These are phyloP conservation scores for Lepidocolaptes lacrymiger DNA, from an alignment of 2,797 vertebrate genomes.

Conservation along the genomic window DNA sequence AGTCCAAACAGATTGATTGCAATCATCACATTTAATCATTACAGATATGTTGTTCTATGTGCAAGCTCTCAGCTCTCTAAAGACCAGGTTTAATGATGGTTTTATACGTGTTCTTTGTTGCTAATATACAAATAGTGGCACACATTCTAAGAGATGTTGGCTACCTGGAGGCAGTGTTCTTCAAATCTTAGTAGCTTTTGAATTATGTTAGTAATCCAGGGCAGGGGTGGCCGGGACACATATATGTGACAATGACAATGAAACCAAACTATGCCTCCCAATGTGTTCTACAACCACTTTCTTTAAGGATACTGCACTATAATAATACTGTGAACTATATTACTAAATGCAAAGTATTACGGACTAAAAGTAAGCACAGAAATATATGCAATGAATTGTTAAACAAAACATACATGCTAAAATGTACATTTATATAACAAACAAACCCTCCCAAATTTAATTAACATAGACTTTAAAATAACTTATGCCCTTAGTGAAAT, in stretches of 20 bases:
- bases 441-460: not conserved
- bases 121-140: not conserved
- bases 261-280: not conserved
- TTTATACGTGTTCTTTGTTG: not conserved
- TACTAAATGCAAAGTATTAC: not conserved
- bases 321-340: not conserved
- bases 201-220: not conserved
- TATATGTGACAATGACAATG: not conserved
- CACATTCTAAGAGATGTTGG: not conserved
- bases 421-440: not conserved
- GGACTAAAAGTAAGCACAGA: not conserved
- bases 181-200: not conserved
- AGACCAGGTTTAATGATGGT: not conserved
- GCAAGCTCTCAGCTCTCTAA: not conserved
- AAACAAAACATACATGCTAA: not conserved
- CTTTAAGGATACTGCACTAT: not conserved
- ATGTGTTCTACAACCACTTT: not conserved
- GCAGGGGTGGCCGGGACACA: not conserved
- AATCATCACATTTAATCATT: not conserved
- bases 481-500: not conserved
- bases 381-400: not conserved
- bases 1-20: not conserved
- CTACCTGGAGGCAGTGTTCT: not conserved
- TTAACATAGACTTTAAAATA: conserved; percentile 2
- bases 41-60: not conserved